These are phyloP conservation scores for Psittacula echo DNA, from an alignment of 2,797 vertebrate species.

Conservation along the genomic window DNA sequence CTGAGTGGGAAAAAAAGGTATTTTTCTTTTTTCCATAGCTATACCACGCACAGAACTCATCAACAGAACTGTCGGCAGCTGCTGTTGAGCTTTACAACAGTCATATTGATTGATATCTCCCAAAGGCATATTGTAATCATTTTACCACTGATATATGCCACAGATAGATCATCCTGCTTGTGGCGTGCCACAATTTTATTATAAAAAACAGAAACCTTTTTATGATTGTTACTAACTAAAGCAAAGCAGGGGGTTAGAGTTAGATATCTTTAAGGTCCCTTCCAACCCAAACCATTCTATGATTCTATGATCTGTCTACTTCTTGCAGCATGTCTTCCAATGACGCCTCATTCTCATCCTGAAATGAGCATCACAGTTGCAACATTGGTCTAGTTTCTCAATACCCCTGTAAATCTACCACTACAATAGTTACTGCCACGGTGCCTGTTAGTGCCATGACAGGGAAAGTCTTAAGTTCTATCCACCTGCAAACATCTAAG, in stretches of 20 bases:
- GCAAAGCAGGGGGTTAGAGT: not conserved
- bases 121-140: conserved; percentile 33
- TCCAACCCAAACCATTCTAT: not conserved
- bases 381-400: not conserved
- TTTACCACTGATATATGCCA: not conserved
- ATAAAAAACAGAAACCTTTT: not conserved
- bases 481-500: not conserved
- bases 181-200: not conserved
- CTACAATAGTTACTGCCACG: not conserved
- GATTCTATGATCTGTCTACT: not conserved
- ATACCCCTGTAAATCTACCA: not conserved
- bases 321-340: not conserved
- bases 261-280: not conserved
- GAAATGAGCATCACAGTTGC: not conserved
- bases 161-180: not conserved
- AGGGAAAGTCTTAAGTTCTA: not conserved
- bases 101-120: conserved; percentile 37
- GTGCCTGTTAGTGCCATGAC: not conserved
- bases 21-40: not conserved
- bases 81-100: not conserved
- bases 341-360: not conserved
- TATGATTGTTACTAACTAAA: not conserved
- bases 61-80: not conserved
- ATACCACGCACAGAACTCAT: not conserved
- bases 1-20: not conserved